phyloP scores from a whole-genome alignment of 2,113 vertebrate species.

The Entelurus aequoreus region DNA sequence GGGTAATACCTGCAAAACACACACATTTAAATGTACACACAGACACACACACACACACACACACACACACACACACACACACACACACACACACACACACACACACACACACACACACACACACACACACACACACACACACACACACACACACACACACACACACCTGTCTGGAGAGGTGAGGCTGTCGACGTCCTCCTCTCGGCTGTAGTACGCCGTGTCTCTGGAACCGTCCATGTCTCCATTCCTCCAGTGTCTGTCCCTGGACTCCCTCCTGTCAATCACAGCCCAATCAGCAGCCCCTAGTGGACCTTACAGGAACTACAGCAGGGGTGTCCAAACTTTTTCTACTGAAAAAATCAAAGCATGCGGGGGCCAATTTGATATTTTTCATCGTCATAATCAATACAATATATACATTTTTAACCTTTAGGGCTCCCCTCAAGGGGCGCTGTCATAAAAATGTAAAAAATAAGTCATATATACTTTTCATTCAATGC shows the following conservation, averaged over 20 bases:
- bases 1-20: constrained; percentile 38
- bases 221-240: constrained; percentile 35
- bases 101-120: not conserved
- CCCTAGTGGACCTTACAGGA: not conserved
- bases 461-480: too few species aligned
- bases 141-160: not conserved
- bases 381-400: not conserved
- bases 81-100: not conserved
- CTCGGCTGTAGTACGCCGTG: constrained; percentile 58
- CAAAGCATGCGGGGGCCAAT: too few species aligned
- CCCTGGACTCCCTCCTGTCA: constrained; percentile 52
- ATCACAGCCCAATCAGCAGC: not conserved
- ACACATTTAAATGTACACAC: too few species aligned
- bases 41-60: not conserved
- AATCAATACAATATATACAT: too few species aligned
- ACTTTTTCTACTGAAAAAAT: too few species aligned
- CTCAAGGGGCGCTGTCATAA: too few species aligned
- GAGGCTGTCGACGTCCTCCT: constrained; percentile 53
- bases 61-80: not conserved
- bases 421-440: too few species aligned
- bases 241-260: constrained; percentile 60
- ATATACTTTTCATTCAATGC: too few species aligned
- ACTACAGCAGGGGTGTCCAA: too few species aligned
- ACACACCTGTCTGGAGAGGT: not conserved
- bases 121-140: not conserved